Base-by-base conservation (phyloP, 1,140 invertebrate species). In the Zaprionus lachaisei region DNA sequence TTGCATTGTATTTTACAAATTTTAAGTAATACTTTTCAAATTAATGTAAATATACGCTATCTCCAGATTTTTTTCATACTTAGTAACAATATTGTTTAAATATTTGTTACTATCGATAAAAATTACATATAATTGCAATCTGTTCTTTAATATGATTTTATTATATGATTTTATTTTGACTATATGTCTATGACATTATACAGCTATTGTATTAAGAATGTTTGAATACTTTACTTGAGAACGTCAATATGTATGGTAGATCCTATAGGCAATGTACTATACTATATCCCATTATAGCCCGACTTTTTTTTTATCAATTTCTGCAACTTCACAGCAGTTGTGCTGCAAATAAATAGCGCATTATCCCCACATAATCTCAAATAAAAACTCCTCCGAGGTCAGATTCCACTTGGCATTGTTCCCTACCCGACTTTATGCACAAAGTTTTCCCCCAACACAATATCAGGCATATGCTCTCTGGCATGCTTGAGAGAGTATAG, bases 381-480 rank as follows among this genome's bases (percentile, higher is more conserved):
- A 51, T 51, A 20, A 51, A 22, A 22, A 22, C 47, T 51, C 47
- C 47, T 11, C n/a, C 22, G 47, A 51, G 47, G 20, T 51, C 47
- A 51, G 47, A 20, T 22, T 17, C 41, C 20, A 22, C 20, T 51
- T 20, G 17, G 20, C 47, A 51, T 51, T 51, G 41, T 47, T 24
- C 12, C 47, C 47, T 14, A 0, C 1, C 22, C 37, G n/a, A 24
- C 47, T 68, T 14, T 17, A 47, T 31, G 22, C 54, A 31, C 14
- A 28, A 56, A 56, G 54, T 51, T 51, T 12, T 51, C 20, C 47
- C 47, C 51, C 51, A 57, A 57, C 31, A 34, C 31, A 34, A 15
- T 37, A 57, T 34, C n/a, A 51, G 47, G 17, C n/a, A 63, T 63
- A 55, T 55, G 31, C 62, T 31, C 61, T 11, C 5, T 60, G 20